Percentiles rank a stretch among this genome's conserved stretches.
Conservation (phyloP, 2,797 vertebrate species). For the Heterohyrax brucei region DNA sequence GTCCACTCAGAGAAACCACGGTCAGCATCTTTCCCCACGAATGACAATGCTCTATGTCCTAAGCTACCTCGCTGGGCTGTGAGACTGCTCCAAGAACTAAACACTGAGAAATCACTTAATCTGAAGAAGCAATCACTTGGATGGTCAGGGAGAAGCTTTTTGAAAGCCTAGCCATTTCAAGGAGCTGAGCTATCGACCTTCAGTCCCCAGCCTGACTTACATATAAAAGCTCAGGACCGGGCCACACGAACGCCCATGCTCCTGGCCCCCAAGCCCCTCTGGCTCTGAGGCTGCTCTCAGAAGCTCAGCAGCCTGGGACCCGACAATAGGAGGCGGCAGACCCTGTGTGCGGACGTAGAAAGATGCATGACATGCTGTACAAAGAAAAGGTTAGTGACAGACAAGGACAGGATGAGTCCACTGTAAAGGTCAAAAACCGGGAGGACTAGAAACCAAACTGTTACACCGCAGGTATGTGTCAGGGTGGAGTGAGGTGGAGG, state of each 20-base stretch:
- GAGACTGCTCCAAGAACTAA: slow-evolving; percentile 29
- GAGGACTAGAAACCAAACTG: background rate
- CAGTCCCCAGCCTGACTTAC: background rate
- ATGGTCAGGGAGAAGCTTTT: background rate
- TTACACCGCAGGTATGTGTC: background rate
- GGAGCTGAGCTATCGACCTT: background rate
- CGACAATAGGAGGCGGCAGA: background rate
- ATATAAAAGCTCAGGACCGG: background rate
- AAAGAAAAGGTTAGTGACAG: background rate
- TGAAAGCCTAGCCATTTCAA: background rate
- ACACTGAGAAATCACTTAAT: slow-evolving; percentile 43
- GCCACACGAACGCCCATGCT: too few species aligned
- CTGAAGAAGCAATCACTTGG: background rate
- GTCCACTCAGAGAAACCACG: background rate
- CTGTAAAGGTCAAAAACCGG: background rate
- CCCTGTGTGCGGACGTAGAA: background rate
- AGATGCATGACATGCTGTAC: background rate
- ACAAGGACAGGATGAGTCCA: too few species aligned
- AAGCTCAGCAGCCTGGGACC: background rate
- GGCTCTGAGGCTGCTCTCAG: background rate
- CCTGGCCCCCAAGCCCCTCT: background rate
- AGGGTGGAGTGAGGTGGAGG: background rate
- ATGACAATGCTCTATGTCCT: background rate
- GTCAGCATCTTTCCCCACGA: fast-evolving
- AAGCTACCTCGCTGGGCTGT: background rate